A percentile compares a stretch with the other conserved stretches of the same genome.
These are phyloP conservation scores for Nasonia giraulti DNA, from an alignment of 1,140 invertebrate species.

Conservation along the genomic window DNA sequence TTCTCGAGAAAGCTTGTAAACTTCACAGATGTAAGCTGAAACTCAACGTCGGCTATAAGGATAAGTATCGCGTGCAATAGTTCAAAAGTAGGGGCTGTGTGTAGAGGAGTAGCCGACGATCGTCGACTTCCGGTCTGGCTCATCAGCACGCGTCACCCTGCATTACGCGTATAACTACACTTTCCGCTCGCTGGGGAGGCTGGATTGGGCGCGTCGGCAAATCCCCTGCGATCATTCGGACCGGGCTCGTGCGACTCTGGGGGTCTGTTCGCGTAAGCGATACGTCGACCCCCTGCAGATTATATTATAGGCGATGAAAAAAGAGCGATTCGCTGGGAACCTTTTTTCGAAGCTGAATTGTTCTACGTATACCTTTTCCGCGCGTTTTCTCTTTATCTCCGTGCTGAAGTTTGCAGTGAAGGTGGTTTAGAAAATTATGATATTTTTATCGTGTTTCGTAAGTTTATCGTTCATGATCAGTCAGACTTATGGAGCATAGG, in stretches of 20 bases:
- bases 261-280: slow-evolving; percentile 64
- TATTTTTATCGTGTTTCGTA: no score
- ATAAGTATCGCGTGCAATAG: slow-evolving; percentile 36
- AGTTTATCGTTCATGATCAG: neutral
- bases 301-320: neutral
- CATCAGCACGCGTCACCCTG: slow-evolving; percentile 68
- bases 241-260: slow-evolving; percentile 28
- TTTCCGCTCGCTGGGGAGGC: slow-evolving; percentile 60
- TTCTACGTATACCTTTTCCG: neutral
- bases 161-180: slow-evolving; percentile 69
- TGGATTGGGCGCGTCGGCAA: slow-evolving; percentile 1
- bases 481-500: neutral
- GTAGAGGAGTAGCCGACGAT: slow-evolving; percentile 48
- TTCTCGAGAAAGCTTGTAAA: no score
- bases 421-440: neutral
- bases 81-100: slow-evolving; percentile 27
- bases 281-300: slow-evolving; percentile 53
- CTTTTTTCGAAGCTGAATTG: neutral
- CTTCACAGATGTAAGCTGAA: no score
- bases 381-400: neutral
- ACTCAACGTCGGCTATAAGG: no score
- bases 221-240: slow-evolving; percentile 14
- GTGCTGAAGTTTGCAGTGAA: no score
- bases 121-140: slow-evolving; percentile 69
- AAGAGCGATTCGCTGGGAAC: neutral